Evolutionary conservation across 2,797 vertebrate genomes (phyloP).

Genomic region (Australoheros facetus): DNA sequence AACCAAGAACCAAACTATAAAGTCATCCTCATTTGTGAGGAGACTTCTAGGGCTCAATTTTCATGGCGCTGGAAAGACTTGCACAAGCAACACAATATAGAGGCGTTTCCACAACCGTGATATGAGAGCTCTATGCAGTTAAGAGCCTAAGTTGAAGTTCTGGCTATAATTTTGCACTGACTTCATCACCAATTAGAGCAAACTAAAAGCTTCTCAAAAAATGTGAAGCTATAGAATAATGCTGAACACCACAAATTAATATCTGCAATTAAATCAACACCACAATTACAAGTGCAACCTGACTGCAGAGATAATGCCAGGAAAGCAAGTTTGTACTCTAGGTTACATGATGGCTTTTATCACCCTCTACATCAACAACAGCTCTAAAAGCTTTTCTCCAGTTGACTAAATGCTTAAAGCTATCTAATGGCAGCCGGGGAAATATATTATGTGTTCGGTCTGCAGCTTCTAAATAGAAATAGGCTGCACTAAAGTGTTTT

Average conservation of each 20-base stretch:
- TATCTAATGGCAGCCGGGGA: constrained; percentile 5
- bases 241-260: neutral
- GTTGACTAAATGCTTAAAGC: neutral
- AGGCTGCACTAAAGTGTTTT: neutral
- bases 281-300: neutral
- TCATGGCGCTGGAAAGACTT: neutral
- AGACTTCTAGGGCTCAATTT: constrained; percentile 1
- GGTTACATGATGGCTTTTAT: neutral
- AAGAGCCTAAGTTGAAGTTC: neutral
- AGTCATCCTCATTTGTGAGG: neutral
- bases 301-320: neutral
- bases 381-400: constrained; percentile 11
- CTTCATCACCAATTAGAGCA: neutral
- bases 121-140: constrained; percentile 12
- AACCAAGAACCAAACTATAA: neutral
- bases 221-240: neutral
- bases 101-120: constrained; percentile 31
- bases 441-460: neutral
- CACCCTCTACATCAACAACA: neutral
- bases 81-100: neutral
- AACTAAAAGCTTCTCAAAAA: neutral
- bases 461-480: constrained; percentile 5
- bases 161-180: neutral
- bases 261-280: neutral
- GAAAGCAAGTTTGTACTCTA: neutral